These are phyloP conservation scores for Alexandromys fortis DNA, from an alignment of 2,113 vertebrate species.

Conservation along the genomic window DNA sequence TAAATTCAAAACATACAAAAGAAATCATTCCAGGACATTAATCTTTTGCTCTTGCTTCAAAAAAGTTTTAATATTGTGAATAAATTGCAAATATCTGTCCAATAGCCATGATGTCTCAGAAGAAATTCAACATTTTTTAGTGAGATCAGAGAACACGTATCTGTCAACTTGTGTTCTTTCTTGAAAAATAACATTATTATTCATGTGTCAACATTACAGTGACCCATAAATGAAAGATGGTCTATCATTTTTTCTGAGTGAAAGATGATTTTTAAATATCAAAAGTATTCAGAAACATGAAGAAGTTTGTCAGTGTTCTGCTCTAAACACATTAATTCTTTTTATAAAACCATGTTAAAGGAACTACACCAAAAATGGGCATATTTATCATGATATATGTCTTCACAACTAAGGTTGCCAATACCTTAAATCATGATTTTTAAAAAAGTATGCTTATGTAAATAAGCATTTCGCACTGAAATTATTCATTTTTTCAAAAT, in stretches of 20 bases:
- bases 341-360: conserved; percentile 8
- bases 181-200: conserved; percentile 22
- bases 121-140: conserved; percentile 32
- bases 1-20: neutral
- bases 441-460: conserved; percentile 55
- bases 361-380: conserved; percentile 7
- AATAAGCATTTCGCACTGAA: conserved; percentile 70
- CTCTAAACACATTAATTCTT: conserved; percentile 13
- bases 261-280: conserved; percentile 11
- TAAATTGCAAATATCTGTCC: conserved; percentile 44
- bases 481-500: conserved; percentile 68
- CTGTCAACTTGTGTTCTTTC: conserved; percentile 27
- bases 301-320: conserved; percentile 18
- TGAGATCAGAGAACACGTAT: conserved; percentile 24
- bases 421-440: conserved; percentile 64
- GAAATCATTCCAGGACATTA: neutral
- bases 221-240: neutral
- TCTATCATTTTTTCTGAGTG: conserved; percentile 50
- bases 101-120: neutral
- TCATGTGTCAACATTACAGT: conserved; percentile 14
- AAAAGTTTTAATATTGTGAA: conserved; percentile 10
- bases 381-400: conserved; percentile 51
- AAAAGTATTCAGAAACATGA: conserved; percentile 43
- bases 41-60: conserved; percentile 1
- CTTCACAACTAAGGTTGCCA: conserved; percentile 30